Percentiles rank a stretch among this genome's conserved stretches.
phyloP scores from a whole-genome alignment of 2,797 vertebrate genomes.

The Austrolebias charrua region DNA sequence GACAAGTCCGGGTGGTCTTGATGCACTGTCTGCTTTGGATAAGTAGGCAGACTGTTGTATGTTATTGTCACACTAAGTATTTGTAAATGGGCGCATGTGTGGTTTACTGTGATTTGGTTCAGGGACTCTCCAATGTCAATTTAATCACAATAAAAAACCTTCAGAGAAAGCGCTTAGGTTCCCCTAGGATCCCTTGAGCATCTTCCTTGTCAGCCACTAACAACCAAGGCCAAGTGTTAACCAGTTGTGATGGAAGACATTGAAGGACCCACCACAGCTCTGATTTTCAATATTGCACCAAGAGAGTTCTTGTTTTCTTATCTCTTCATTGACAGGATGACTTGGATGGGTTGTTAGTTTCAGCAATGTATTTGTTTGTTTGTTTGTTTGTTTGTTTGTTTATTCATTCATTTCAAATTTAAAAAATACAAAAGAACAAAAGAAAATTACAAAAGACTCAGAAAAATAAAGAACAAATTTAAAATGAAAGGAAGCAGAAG shows the following conservation, averaged over 20 bases:
- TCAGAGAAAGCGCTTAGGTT: constrained; percentile 47
- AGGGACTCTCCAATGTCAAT: constrained; percentile 54
- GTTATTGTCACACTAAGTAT: constrained; percentile 33
- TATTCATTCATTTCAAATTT: too few species aligned
- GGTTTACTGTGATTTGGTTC: constrained; percentile 50
- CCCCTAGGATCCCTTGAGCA: constrained; percentile 37
- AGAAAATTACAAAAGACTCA: too few species aligned
- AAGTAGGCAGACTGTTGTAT: constrained; percentile 48
- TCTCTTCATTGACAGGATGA: background rate
- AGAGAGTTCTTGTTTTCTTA: constrained; percentile 27
- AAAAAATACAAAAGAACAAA: too few species aligned
- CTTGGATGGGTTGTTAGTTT: background rate
- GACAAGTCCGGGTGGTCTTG: constrained; percentile 68
- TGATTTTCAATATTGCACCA: constrained; percentile 21
- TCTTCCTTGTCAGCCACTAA: constrained; percentile 34
- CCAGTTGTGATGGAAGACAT: constrained; percentile 31
- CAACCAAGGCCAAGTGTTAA: constrained; percentile 40
- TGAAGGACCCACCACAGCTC: constrained; percentile 21
- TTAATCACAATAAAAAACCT: constrained; percentile 51
- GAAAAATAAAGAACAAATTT: too few species aligned
- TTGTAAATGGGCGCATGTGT: constrained; percentile 24
- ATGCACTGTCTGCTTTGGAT: constrained; percentile 49
- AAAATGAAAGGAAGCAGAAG: too few species aligned
- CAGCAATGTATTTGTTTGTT: constrained; percentile 8
- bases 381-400: too few species aligned